Evolutionary conservation across 2,888 invertebrate species (phyloP).

Genomic region (Mythimna loreyi): DNA sequence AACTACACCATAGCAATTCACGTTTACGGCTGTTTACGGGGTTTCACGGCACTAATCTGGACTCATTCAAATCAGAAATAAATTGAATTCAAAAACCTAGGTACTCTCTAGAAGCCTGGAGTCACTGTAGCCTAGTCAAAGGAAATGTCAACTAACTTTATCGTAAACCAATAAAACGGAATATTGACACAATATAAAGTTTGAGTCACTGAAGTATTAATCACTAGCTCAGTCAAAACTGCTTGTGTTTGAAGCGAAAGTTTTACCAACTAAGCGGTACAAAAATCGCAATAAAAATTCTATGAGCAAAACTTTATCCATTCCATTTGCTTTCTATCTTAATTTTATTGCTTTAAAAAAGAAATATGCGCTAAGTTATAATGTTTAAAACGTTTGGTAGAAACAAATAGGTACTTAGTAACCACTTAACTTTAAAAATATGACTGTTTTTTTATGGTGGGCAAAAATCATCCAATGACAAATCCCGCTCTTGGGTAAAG

Average conservation of each 20-base stretch:
- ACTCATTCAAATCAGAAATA: no score
- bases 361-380: conserved; percentile 31
- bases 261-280: conserved; percentile 24
- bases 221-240: conserved; percentile 20
- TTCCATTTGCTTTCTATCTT: conserved; percentile 38
- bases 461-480: no score
- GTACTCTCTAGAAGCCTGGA: no score
- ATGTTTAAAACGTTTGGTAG: conserved; percentile 12
- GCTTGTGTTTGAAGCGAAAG: conserved; percentile 18
- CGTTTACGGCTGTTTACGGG: no score
- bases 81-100: no score
- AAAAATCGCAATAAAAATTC: conserved; percentile 30
- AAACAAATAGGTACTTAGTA: neutral
- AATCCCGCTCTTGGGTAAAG: no score
- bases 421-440: neutral
- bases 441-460: no score
- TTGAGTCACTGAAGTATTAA: neutral
- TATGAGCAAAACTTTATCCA: conserved; percentile 34
- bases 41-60: no score
- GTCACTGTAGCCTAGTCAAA: neutral
- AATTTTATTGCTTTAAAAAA: conserved; percentile 52
- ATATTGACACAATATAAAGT: neutral
- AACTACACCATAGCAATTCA: no score
- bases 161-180: neutral
- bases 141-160: neutral